These are phyloP conservation scores for Drosophila tani DNA, from an alignment of 1,140 invertebrate genomes.

Conservation along the genomic window DNA sequence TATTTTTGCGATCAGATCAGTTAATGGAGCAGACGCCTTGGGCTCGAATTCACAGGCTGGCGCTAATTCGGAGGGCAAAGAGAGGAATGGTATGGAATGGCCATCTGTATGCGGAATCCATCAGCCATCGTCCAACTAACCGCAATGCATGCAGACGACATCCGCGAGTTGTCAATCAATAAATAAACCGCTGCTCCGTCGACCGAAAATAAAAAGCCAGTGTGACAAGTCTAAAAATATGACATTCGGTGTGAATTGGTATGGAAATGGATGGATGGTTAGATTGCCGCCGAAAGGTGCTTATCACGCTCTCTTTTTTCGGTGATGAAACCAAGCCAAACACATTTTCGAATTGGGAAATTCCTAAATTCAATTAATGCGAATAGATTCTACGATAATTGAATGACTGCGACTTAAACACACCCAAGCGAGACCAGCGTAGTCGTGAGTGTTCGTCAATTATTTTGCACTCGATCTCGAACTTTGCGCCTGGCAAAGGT, in stretches of 20 bases:
- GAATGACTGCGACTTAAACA: slow-evolving; percentile 52
- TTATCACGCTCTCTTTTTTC: slow-evolving; percentile 16
- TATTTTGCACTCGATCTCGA: slow-evolving; percentile 78
- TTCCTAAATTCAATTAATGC: slow-evolving; percentile 68
- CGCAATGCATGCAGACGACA: slow-evolving; percentile 39
- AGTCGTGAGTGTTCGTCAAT: slow-evolving; percentile 56
- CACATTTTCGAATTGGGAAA: slow-evolving; percentile 12
- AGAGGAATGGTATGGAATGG: too few relatives aligned
- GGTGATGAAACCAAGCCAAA: slow-evolving; percentile 29
- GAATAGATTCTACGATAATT: slow-evolving; percentile 62
- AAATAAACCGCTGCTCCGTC: slow-evolving; percentile 31
- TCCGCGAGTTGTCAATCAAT: slow-evolving; percentile 51
- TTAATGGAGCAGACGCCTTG: slow-evolving; percentile 43
- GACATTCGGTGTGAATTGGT: slow-evolving; percentile 44
- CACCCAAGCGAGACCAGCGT: neutral
- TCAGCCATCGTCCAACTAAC: slow-evolving; percentile 10
- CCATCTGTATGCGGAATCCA: slow-evolving; percentile 20
- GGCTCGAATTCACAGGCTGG: slow-evolving; percentile 43
- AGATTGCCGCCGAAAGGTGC: slow-evolving; percentile 14
- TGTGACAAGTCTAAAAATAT: slow-evolving; percentile 54
- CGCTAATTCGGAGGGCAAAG: slow-evolving; percentile 47
- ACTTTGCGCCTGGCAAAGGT: slow-evolving; percentile 72
- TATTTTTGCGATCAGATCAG: neutral
- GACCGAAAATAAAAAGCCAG: slow-evolving; percentile 14
- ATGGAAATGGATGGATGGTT: slow-evolving; percentile 27